A percentile compares a stretch with the other conserved stretches of the same genome.
phyloP scores from a whole-genome alignment of 1,140 invertebrate genomes.

The Ceratosolen solmsi region DNA sequence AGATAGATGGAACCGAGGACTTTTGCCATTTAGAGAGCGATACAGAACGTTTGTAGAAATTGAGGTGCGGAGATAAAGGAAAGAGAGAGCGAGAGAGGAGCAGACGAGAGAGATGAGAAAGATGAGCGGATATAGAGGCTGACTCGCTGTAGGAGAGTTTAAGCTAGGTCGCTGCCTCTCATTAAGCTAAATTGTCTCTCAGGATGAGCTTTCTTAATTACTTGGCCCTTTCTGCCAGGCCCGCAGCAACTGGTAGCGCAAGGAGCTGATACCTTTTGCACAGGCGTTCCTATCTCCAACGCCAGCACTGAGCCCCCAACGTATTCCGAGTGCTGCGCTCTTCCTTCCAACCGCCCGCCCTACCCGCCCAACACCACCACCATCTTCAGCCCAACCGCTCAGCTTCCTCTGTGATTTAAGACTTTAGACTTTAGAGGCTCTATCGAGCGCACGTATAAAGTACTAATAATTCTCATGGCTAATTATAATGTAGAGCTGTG shows the following conservation, averaged over 20 bases:
- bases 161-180: constrained; percentile 59
- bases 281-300: constrained; percentile 46
- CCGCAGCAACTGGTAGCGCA: not conserved
- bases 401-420: constrained; percentile 24
- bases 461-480: not conserved
- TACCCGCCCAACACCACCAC: not conserved
- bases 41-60: not conserved
- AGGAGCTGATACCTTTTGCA: constrained; percentile 42
- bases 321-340: not conserved
- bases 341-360: not conserved
- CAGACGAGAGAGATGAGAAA: not conserved
- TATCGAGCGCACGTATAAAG: constrained; percentile 14
- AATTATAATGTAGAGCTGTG: not conserved
- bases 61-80: not conserved
- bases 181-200: constrained; percentile 70
- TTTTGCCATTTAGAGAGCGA: not conserved
- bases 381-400: not conserved
- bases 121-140: not conserved
- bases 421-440: not conserved
- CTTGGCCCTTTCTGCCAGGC: constrained; percentile 54
- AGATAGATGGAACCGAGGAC: constrained; percentile 30
- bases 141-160: constrained; percentile 24
- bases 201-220: constrained; percentile 70
- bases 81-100: not conserved
- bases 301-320: not conserved